Base-by-base conservation (phyloP, 2,888 invertebrate genomes). In the Hemithea aestivaria region DNA sequence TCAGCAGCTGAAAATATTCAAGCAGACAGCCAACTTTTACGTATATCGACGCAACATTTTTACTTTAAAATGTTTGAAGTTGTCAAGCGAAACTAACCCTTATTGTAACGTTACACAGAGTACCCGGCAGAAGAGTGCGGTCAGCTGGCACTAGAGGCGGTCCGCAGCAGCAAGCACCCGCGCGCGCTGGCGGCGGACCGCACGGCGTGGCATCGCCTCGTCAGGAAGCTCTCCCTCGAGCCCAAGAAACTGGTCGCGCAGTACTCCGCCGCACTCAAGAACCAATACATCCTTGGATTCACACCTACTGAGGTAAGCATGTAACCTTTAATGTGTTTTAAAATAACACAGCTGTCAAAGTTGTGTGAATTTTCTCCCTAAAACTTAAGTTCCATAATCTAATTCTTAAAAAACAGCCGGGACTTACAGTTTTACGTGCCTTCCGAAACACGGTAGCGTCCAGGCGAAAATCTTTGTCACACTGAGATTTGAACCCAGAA, bases 131-230 rank as follows among this genome's bases (percentile, higher is more conserved):
- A 85, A 54, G 91, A 93, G 64, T 82, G 89, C 0, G 85, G 92
- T 51, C 63, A 74, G 6, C 70, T 95, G 28, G 91, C 91, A 0
- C 66, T 93, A 36, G 92, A 92, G 40, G 84, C 92, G 3, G 70
- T 97, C 12, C 80, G 93, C 7, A 89, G 93, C 25, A 89, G 92
- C 31, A 95, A 96, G 75, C 93, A 96, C 74, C 94, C 94, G 1
- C 88, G 90, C 23, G 89, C 94, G 23, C 80, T 87, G 11, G 77
- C 80, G 10, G 79, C 88, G 12, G 84, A 89, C 49, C 81, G 88
- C 3, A 85, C 90, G 55, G 81, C 94, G 25, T 97, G 96, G 96
- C 69, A 88, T 29, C 91, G 88, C 45, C 88, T 93, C 26, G 73
- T 89, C 2, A 84, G 87, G 34, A 85, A 89, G 53, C 78, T 92